phyloP scores from a whole-genome alignment of 2,888 invertebrate species.

The Argynnis bischoffii region DNA sequence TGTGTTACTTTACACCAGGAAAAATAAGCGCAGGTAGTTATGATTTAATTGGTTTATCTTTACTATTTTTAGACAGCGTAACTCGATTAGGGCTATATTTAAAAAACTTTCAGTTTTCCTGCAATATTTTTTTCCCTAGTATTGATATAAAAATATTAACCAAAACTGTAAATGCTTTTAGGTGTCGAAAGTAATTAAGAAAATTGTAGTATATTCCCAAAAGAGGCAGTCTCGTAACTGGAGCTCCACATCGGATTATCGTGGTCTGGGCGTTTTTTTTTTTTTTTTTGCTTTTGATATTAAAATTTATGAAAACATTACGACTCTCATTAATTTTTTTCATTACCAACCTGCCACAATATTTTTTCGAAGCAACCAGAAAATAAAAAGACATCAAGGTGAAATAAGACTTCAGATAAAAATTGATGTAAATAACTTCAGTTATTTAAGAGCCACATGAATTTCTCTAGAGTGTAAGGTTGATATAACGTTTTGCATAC shows the following conservation, averaged over 20 bases:
- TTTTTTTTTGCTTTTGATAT: conserved; percentile 17
- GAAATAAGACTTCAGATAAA: neutral
- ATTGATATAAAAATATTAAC: neutral
- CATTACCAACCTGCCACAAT: neutral
- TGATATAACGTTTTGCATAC: conserved; percentile 8
- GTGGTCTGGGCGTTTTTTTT: conserved; percentile 5
- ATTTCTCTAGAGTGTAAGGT: conserved; percentile 2
- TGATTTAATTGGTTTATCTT: neutral
- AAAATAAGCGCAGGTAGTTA: too few relatives aligned
- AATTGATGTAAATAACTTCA: neutral
- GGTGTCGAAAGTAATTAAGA: conserved; percentile 11
- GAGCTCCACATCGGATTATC: conserved; percentile 5
- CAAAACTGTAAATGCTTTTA: neutral
- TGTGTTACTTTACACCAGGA: too few relatives aligned
- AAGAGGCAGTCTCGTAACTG: neutral
- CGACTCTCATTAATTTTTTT: conserved; percentile 7
- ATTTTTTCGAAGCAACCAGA: neutral
- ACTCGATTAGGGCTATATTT: neutral
- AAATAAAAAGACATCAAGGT: neutral
- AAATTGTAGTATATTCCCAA: conserved; percentile 11
- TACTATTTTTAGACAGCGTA: neutral
- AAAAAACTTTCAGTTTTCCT: neutral
- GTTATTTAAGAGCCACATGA: neutral
- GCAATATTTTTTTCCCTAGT: too few relatives aligned
- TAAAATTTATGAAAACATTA: conserved; percentile 14